Base-by-base conservation (phyloP, 2,888 invertebrate species). In the Formica aserva region DNA sequence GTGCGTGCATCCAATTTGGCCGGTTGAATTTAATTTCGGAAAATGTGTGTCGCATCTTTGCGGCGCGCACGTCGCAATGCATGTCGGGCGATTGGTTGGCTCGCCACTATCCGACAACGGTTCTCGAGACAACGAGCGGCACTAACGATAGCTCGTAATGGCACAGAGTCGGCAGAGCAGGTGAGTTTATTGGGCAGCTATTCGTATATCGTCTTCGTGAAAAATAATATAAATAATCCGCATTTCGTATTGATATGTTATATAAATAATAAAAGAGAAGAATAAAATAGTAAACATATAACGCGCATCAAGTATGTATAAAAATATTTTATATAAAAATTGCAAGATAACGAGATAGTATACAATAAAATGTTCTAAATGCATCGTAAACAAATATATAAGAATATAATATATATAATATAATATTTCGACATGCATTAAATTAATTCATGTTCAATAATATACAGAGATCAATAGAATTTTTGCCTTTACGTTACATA, bases 61-160 rank as follows among this genome's bases (percentile, higher is more conserved):
- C 52, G 48, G 18, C 48, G 48, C 18, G 5, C 18, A 18, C 29
- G 48, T 32, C 65, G 48, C 29, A 48, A 55, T 55, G 29, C 15
- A 41, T 45, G 22, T 63, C 41, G 26, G 22, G 22, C 60, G 55
- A 41, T 75, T 67, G 69, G 32, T 38, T 15, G 60, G 22, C 48
- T 55, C 77, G 52, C 18, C 45, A 57, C 76, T 77, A 22, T 75
- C 55, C 38, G 41, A 55, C 22, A 45, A 45, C 29, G 41, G 52
- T n/a, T 60, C 66, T 41, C 69, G 74, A 78, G 62, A 82, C 82
- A 82, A 71, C 69, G 62, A 74, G 62, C 66, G 4, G 82, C 48
- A 67, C 77, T 78, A 89, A 89, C 87, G 86, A 82, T 82, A 83
- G 65, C 85, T 80, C 66, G 75, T 87, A 75, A 85, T 72, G 78